Conservation (phyloP, 2,797 vertebrate species). For the Melanotaenia pygmaea region DNA sequence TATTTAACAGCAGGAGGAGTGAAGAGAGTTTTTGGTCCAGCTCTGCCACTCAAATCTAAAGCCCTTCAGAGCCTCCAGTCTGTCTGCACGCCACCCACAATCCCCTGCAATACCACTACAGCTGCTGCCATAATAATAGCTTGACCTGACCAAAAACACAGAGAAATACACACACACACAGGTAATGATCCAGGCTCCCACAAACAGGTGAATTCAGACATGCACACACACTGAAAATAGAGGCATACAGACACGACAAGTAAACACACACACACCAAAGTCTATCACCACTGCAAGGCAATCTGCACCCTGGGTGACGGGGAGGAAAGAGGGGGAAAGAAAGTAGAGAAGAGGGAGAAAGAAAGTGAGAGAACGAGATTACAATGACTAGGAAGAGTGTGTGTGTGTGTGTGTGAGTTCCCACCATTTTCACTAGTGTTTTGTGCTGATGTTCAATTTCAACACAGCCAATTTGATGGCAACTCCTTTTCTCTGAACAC, state of each 20-base stretch:
- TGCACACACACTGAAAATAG: conserved; percentile 5
- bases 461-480: conserved; percentile 40
- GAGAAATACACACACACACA: conserved; percentile 23
- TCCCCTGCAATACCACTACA: conserved; percentile 71
- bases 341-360: not conserved
- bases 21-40: conserved; percentile 18
- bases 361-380: conserved; percentile 5
- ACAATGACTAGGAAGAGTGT: not conserved
- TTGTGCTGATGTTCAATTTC: conserved; percentile 66
- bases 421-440: conserved; percentile 36
- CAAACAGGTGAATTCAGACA: conserved; percentile 8
- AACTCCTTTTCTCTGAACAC: conserved; percentile 46
- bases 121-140: conserved; percentile 73
- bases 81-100: conserved; percentile 67
- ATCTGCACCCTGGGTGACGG: conserved; percentile 56
- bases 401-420: not conserved
- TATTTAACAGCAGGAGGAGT: not conserved
- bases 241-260: conserved; percentile 1
- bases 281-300: conserved; percentile 46
- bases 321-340: conserved; percentile 5
- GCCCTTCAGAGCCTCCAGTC: conserved; percentile 54
- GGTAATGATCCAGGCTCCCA: conserved; percentile 55
- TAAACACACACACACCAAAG: conserved; percentile 16
- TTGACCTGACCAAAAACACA: conserved; percentile 61
- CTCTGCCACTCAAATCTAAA: conserved; percentile 66